These are phyloP conservation scores for Ceramica pisi DNA, from an alignment of 2,888 invertebrate genomes.

Conservation along the genomic window DNA sequence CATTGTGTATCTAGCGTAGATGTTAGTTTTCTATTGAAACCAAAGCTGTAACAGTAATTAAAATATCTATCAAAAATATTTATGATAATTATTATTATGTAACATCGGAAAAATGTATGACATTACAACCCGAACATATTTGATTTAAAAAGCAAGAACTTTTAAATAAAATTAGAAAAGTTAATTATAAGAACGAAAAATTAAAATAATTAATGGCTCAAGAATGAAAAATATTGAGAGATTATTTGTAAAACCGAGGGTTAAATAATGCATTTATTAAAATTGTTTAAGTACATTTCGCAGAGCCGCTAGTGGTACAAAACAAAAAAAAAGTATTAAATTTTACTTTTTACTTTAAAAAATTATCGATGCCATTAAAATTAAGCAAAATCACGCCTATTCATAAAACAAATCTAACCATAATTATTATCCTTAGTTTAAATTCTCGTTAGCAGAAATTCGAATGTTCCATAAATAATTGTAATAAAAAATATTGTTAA, in stretches of 20 bases:
- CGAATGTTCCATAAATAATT: too few relatives aligned
- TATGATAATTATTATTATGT: not conserved
- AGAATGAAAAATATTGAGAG: not conserved
- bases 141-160: not conserved
- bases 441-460: not conserved
- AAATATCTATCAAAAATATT: not conserved
- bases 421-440: not conserved
- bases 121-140: not conserved
- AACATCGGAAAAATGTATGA: not conserved
- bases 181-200: not conserved
- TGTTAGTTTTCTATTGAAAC: constrained; percentile 54
- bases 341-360: not conserved
- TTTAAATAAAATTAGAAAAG: not conserved
- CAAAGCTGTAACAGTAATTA: constrained; percentile 52
- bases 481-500: too few relatives aligned
- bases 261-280: constrained; percentile 5
- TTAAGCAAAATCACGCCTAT: constrained; percentile 5
- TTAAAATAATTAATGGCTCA: not conserved
- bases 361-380: constrained; percentile 3
- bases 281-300: not conserved
- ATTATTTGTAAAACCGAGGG: not conserved
- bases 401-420: not conserved
- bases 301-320: constrained; percentile 45
- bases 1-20: constrained; percentile 33
- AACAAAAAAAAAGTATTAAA: not conserved